phyloP scores from a whole-genome alignment of 2,888 invertebrate species.

The Tupiocoris notatus region DNA sequence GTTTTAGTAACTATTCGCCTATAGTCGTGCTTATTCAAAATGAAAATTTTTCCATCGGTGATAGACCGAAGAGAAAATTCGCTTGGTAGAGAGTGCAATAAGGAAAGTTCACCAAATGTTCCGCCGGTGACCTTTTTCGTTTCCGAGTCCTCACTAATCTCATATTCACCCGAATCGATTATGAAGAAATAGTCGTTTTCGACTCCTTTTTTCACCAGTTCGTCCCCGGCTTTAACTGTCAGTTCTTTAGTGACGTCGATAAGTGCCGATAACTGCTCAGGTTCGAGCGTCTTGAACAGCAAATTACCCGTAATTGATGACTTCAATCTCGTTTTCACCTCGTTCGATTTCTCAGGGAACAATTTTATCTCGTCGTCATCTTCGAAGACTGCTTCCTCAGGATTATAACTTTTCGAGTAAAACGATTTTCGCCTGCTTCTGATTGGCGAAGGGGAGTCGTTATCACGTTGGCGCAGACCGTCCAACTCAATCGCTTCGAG shows the following conservation, averaged over 20 bases:
- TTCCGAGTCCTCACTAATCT: neutral
- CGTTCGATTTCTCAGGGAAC: conserved; percentile 2
- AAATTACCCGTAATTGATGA: conserved; percentile 9
- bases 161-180: conserved; percentile 11
- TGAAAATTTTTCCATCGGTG: neutral
- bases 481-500: neutral
- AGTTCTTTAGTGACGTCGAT: conserved; percentile 18
- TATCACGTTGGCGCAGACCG: neutral
- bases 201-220: neutral
- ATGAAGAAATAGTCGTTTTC: conserved; percentile 19
- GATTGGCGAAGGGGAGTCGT: neutral
- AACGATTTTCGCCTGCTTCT: conserved; percentile 8
- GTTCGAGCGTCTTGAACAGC: conserved; percentile 15
- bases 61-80: neutral
- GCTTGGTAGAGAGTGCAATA: neutral
- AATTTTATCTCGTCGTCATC: conserved; percentile 4
- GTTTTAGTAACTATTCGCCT: conserved; percentile 20
- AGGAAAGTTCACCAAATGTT: conserved; percentile 16
- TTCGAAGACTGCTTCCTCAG: conserved; percentile 6
- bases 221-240: neutral
- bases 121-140: neutral
- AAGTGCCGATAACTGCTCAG: conserved; percentile 16
- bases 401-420: conserved; percentile 30
- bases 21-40: conserved; percentile 15
- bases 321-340: conserved; percentile 21